These are phyloP conservation scores for Azorinus chamasolen DNA, from an alignment of 2,888 invertebrate species.

Conservation along the genomic window DNA sequence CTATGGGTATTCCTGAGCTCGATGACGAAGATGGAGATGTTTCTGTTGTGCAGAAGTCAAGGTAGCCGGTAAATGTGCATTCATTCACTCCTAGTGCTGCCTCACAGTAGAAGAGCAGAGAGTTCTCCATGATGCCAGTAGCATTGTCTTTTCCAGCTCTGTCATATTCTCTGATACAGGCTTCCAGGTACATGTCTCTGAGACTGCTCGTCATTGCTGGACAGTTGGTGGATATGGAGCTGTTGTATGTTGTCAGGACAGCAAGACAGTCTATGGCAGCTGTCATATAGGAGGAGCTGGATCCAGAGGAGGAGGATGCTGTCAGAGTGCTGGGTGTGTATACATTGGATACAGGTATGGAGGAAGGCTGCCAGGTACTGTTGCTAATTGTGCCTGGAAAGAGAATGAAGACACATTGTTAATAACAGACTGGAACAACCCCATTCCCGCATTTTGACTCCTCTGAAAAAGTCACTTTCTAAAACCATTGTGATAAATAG, in stretches of 20 bases:
- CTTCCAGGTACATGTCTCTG: slow-evolving; percentile 68
- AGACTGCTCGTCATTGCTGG: slow-evolving; percentile 44
- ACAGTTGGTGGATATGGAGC: slow-evolving; percentile 47
- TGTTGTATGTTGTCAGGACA: slow-evolving; percentile 44
- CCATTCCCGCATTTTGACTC: too few relatives aligned
- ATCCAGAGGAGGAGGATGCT: slow-evolving; percentile 18
- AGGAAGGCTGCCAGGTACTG: slow-evolving; percentile 62
- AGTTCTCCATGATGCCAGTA: slow-evolving; percentile 36
- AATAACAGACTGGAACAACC: not conserved
- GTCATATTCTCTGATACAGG: slow-evolving; percentile 67
- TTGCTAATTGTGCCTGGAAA: slow-evolving; percentile 31
- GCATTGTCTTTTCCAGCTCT: slow-evolving; percentile 50
- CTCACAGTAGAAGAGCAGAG: slow-evolving; percentile 72
- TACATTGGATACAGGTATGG: slow-evolving; percentile 57
- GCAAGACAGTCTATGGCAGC: slow-evolving; percentile 42
- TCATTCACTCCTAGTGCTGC: slow-evolving; percentile 62
- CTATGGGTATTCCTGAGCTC: slow-evolving; percentile 10
- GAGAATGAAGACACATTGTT: not conserved
- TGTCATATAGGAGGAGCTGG: slow-evolving; percentile 22
- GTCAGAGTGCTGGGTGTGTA: slow-evolving; percentile 36
- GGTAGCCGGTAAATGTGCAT: slow-evolving; percentile 68
- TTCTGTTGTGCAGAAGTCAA: slow-evolving; percentile 68
- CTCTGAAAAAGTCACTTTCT: too few relatives aligned
- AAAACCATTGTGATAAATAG: too few relatives aligned
- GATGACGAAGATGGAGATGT: not conserved